These are phyloP conservation scores for Corythaixoides concolor DNA, from an alignment of 2,113 vertebrate species.

Conservation along the genomic window DNA sequence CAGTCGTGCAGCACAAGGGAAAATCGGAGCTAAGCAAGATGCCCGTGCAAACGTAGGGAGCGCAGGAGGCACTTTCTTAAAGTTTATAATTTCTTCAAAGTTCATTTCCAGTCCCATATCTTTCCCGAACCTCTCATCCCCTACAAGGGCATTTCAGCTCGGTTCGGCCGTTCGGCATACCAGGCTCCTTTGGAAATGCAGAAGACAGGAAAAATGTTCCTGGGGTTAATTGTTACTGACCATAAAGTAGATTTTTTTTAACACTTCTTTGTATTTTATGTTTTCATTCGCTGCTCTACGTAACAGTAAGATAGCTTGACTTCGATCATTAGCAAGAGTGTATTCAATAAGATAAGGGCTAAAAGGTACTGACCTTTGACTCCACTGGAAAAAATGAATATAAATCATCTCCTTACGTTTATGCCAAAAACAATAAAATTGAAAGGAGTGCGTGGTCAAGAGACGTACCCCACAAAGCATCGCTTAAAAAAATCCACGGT, in stretches of 20 bases:
- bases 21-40: rapidly evolving
- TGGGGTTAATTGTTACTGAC: background rate
- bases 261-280: background rate
- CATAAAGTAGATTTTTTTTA: background rate
- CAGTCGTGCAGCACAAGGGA: background rate
- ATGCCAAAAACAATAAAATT: slow-evolving; percentile 6
- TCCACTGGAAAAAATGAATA: background rate
- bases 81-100: background rate
- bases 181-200: background rate
- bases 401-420: slow-evolving; percentile 35
- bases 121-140: background rate
- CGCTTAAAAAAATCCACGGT: background rate
- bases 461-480: background rate
- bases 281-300: background rate
- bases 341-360: background rate
- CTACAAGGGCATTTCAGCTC: background rate
- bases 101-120: background rate
- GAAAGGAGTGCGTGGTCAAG: background rate
- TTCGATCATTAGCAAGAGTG: background rate
- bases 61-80: background rate
- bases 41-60: background rate
- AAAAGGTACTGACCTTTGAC: slow-evolving; percentile 37
- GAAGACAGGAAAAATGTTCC: background rate
- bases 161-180: rapidly evolving
- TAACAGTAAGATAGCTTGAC: background rate